Evolutionary conservation across 2,113 vertebrate species (phyloP).

Genomic region (Bufo bufo): DNA sequence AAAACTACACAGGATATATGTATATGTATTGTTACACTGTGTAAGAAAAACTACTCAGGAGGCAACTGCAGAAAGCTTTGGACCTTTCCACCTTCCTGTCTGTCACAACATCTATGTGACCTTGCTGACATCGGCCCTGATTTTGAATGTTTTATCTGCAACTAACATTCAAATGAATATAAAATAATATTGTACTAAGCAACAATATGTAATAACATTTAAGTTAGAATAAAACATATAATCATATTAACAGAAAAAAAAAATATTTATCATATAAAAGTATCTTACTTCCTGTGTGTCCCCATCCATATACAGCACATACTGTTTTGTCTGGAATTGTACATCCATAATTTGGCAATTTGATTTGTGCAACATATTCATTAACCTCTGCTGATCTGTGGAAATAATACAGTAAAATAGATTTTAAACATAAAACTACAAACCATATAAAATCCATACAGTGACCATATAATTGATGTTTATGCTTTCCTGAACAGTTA

Average conservation of each 20-base stretch:
- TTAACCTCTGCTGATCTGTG: conserved; percentile 83
- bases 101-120: no score
- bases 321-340: conserved; percentile 86
- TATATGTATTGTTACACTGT: no score
- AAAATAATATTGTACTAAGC: not conserved
- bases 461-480: not conserved
- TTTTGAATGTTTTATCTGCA: not conserved
- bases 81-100: no score
- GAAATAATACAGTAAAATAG: conserved; percentile 53
- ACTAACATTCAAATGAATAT: not conserved
- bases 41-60: no score
- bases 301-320: conserved; percentile 96
- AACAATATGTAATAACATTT: not conserved
- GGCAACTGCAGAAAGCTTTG: no score
- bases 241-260: not conserved
- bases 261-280: conserved; percentile 58
- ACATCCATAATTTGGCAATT: conserved; percentile 89
- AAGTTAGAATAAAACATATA: not conserved
- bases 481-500: not conserved
- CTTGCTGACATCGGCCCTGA: no score
- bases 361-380: conserved; percentile 85
- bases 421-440: not conserved
- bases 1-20: no score
- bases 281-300: conserved; percentile 93
- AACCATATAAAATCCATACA: not conserved